Evolutionary conservation across 2,113 vertebrate species (phyloP), one percentile per base, ranked within the genome.

Genomic region (Stictonetta naevosa): DNA sequence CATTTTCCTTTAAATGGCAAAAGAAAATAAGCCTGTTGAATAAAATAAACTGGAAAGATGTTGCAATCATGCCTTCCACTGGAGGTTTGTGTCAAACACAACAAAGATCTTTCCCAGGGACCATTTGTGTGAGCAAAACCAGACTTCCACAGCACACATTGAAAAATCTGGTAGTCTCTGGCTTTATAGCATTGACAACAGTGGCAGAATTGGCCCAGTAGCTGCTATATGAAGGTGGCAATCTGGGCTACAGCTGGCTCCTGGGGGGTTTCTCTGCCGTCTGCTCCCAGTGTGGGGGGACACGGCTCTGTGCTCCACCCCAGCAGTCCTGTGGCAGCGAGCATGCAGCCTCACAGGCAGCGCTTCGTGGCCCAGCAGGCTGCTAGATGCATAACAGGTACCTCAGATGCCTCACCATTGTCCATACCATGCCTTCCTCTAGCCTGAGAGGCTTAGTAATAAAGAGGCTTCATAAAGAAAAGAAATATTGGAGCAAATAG

Each of bases 21-120:
- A 86, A 71, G 56, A 85, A 94, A 95, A 80, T 44, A 77, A 93
- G 42, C 58, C 83, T 94, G 58, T 85, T 78, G 71, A 91, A 66
- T 77, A 77, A 89, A 95, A 76, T 21, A 89, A 67, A 91, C 58
- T 60, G 58, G 21, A 62, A 77, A 93, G 62, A 91, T 40, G 52
- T 60, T 92, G 71, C 25, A 33, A 59, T 56, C 34, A 14, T 31
- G 56, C 68, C 59, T 96, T 91, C 60, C 82, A 38, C 55, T 76
- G 55, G 60, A 90, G 64, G 23, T 36, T 67, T 77, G 31, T 86
- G 82, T 72, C 86, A 80, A 83, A 68, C 78, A 69, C 44, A 92
- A 60, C 53, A 86, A 90, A 79, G 86, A 60, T 59, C 44, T 42
- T 55, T 86, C 50, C 78, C 71, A 56, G 52, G 67, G 50, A 92